These are phyloP conservation scores for Formica exsecta DNA, from an alignment of 1,140 invertebrate species.

Conservation along the genomic window DNA sequence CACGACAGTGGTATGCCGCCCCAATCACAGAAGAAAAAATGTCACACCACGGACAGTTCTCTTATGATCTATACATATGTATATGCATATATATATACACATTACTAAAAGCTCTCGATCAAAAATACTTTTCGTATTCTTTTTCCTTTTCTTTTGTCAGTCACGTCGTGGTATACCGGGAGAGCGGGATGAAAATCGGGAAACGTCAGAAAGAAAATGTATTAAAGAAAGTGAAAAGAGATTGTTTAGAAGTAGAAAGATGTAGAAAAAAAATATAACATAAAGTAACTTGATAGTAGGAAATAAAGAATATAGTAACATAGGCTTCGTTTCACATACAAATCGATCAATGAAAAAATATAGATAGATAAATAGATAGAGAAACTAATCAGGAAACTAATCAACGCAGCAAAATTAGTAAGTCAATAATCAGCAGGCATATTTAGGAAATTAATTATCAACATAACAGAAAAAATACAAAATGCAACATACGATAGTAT, in stretches of 20 bases:
- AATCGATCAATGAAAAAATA: conserved; percentile 4
- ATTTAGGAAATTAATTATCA: neutral
- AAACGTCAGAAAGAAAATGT: conserved; percentile 55
- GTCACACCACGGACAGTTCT: conserved; percentile 87
- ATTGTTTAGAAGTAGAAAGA: conserved; percentile 46
- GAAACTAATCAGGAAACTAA: conserved; percentile 22
- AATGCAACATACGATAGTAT: conserved; percentile 29
- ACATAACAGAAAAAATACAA: conserved; percentile 52
- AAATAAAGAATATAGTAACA: neutral
- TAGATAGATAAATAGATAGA: neutral
- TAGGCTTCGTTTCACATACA: conserved; percentile 37
- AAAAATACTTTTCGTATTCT: conserved; percentile 75
- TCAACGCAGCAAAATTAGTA: neutral
- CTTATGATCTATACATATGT: conserved; percentile 78
- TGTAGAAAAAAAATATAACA: conserved; percentile 23
- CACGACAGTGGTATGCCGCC: conserved; percentile 88
- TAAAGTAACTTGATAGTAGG: neutral
- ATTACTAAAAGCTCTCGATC: conserved; percentile 79
- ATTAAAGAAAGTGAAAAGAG: conserved; percentile 46
- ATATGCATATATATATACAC: conserved; percentile 45
- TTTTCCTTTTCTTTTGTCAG: conserved; percentile 72
- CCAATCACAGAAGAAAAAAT: conserved; percentile 91
- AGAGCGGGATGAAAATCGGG: conserved; percentile 69
- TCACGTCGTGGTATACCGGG: conserved; percentile 74
- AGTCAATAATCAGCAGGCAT: conserved; percentile 30